Percentiles rank a stretch among this genome's conserved stretches.
Evolutionary conservation across 2,113 vertebrate genomes (phyloP).

Genomic region (Tiliqua scincoides): DNA sequence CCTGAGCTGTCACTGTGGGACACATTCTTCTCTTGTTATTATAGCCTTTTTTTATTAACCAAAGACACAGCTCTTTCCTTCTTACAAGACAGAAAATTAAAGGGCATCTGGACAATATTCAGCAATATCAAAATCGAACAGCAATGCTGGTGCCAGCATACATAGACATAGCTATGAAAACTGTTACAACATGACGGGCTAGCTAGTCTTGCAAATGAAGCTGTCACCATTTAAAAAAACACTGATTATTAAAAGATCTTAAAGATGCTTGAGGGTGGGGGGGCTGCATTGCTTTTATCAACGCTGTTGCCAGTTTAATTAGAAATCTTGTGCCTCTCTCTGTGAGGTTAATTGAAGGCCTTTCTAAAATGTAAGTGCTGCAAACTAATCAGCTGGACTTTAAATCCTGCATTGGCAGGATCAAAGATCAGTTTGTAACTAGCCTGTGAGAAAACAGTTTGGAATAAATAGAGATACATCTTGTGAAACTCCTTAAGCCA

Average conservation of each 20-base stretch:
- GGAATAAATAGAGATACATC: conserved; percentile 21
- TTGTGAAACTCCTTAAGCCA: conserved; percentile 1
- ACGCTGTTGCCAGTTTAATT: conserved; percentile 25
- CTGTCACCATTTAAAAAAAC: background rate
- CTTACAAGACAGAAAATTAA: background rate
- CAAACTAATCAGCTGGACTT: conserved; percentile 26
- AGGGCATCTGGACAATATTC: background rate
- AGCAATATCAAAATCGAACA: background rate
- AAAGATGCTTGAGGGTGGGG: background rate
- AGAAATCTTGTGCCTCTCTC: conserved; percentile 1
- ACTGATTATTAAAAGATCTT: conserved; percentile 11
- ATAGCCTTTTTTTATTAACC: background rate
- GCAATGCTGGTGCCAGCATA: background rate
- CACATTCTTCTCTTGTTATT: background rate
- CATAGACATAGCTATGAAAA: background rate
- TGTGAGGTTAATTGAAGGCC: conserved; percentile 25
- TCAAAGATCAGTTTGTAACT: conserved; percentile 10
- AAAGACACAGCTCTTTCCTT: background rate
- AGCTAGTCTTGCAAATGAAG: background rate
- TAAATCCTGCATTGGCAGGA: conserved; percentile 18
- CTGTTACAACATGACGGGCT: background rate
- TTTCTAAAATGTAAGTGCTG: conserved; percentile 25
- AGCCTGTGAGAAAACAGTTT: background rate
- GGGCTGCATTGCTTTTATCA: conserved; percentile 17
- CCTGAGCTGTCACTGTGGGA: background rate